Percentiles rank a stretch among this genome's conserved stretches.
phyloP scores from a whole-genome alignment of 2,113 vertebrate species.

The Himantopus leucocephalus region DNA sequence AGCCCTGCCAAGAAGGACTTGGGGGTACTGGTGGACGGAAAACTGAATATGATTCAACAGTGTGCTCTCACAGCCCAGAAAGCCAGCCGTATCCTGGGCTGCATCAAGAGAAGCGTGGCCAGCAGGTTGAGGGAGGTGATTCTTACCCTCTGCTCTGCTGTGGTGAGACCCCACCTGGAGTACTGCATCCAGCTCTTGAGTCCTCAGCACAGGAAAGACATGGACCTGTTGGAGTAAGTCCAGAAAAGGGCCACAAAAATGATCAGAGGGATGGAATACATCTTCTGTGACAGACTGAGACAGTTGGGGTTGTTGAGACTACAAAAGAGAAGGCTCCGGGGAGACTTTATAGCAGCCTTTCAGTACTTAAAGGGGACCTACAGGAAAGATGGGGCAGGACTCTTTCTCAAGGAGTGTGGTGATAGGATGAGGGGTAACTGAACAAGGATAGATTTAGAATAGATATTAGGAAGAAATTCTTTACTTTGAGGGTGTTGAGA shows the following conservation, averaged over 20 bases:
- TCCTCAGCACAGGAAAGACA: background rate
- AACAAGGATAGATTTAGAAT: background rate
- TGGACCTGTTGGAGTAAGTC: fast-evolving
- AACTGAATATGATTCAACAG: background rate
- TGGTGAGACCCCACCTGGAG: background rate
- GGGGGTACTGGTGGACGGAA: background rate
- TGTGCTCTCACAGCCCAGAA: background rate
- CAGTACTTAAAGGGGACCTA: background rate
- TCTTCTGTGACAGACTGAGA: background rate
- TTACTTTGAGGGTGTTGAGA: background rate
- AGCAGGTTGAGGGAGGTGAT: background rate
- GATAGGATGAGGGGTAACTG: background rate
- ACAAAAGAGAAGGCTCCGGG: background rate
- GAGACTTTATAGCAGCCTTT: background rate
- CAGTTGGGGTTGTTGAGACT: background rate
- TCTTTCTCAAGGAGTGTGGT: no score
- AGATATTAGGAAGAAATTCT: background rate
- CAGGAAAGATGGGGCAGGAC: background rate
- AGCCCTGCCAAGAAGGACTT: background rate
- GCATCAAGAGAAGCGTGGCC: background rate
- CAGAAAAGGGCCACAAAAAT: background rate
- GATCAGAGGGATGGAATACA: background rate
- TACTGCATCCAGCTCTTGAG: background rate
- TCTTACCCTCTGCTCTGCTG: background rate
- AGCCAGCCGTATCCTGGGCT: background rate